phyloP scores from a whole-genome alignment of 2,888 invertebrate genomes.

The Pinctada fucata region DNA sequence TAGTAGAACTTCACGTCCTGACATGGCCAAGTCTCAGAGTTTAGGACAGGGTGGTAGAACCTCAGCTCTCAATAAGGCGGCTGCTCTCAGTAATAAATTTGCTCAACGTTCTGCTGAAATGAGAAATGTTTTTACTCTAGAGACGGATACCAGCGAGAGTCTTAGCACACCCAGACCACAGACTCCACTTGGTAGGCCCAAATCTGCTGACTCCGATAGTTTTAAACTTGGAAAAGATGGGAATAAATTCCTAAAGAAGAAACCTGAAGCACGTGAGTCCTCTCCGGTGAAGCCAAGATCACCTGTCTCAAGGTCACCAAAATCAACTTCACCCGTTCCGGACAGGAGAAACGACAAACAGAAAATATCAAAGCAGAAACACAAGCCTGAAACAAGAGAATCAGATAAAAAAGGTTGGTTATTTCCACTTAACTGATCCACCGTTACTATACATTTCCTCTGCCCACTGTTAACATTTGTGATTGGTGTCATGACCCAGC shows the following conservation, averaged over 20 bases:
- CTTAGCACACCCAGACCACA: conserved; percentile 36
- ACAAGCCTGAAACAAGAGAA: conserved; percentile 26
- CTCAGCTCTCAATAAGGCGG: conserved; percentile 60
- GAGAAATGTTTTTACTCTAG: conserved; percentile 50
- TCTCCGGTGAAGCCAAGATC: conserved; percentile 6
- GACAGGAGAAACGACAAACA: not conserved
- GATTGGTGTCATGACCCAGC: too few species aligned
- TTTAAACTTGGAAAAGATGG: conserved; percentile 57
- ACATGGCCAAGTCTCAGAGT: conserved; percentile 24
- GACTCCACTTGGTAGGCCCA: conserved; percentile 27
- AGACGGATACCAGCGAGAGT: conserved; percentile 64
- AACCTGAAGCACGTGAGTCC: conserved; percentile 34
- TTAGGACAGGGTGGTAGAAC: conserved; percentile 26
- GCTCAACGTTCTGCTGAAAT: conserved; percentile 44
- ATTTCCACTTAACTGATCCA: too few species aligned
- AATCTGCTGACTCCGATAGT: conserved; percentile 48
- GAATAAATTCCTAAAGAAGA: conserved; percentile 60
- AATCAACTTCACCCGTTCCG: conserved; percentile 3
- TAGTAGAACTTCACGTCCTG: conserved; percentile 30
- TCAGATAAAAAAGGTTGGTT: not conserved
- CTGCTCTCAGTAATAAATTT: conserved; percentile 60
- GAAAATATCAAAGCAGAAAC: not conserved
- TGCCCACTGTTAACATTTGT: too few species aligned
- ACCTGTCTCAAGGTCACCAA: conserved; percentile 11
- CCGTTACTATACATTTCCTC: too few species aligned